Evolutionary conservation across 1,140 invertebrate species (phyloP), one percentile per base, ranked within the genome.

Genomic region (Cecropterus lyciades): DNA sequence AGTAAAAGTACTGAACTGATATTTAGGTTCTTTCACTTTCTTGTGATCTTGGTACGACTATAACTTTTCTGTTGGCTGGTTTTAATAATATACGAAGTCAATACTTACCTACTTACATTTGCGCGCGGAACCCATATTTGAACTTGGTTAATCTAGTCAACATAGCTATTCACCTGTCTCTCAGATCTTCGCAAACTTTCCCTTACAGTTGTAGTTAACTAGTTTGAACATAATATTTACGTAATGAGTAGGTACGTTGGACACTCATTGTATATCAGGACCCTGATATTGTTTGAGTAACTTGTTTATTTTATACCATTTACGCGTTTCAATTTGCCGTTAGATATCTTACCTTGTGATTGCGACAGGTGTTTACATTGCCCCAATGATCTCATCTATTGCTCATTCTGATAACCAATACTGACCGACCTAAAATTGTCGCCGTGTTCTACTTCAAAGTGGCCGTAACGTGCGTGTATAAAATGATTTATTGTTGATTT

Each of bases 311-410:
- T 45, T 57, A 40, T 57, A 30, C 1, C n/a, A 24, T 57, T 57
- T 57, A 57, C 40, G 55, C 17, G n/a, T 15, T 57, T 43, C 20
- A n/a, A 57, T 57, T 45, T 45, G 20, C 42, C 40, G 55, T 57
- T 57, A 57, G 55, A 57, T 57, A 57, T 57, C 55, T 43, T 43
- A 40, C 55, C 24, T 14, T 33, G 59, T 51, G 57, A 63, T 53
- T 62, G 51, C 42, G 56, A 56, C 70, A 72, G 66, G 70, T 72
- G 65, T 64, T 59, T 65, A 48, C 65, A 16, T 17, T 59, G 45
- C 14, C 40, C 53, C 30, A 49, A 64, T 72, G 70, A 69, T 69
- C 70, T 72, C 70, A 72, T 69, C 57, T 66, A 72, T 69, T 72
- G 67, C 67, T 72, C 67, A 66, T 53, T 48, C 60, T 33, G 57